These are phyloP conservation scores for Melangyna quadrimaculata DNA, from an alignment of 2,888 invertebrate species.

Conservation along the genomic window DNA sequence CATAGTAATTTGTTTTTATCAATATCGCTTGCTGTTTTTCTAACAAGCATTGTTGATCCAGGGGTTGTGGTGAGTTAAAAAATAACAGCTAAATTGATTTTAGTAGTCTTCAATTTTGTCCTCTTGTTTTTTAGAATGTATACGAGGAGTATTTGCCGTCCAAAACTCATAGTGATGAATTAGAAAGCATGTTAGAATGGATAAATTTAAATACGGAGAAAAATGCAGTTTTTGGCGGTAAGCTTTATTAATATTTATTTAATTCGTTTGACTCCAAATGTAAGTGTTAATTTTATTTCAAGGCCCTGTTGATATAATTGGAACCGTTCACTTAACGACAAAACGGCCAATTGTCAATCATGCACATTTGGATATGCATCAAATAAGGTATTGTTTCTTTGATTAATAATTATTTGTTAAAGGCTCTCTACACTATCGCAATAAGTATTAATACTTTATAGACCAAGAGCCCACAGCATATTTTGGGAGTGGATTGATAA, in stretches of 20 bases:
- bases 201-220: slow-evolving; percentile 84
- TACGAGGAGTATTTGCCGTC: slow-evolving; percentile 82
- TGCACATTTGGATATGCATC: slow-evolving; percentile 92
- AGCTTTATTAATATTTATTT: not conserved
- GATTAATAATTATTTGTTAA: not conserved
- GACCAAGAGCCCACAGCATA: too few species aligned
- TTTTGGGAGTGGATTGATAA: too few species aligned
- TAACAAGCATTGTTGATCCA: slow-evolving; percentile 81
- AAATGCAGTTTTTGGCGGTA: slow-evolving; percentile 87
- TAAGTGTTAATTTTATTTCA: not conserved
- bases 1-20: slow-evolving; percentile 80
- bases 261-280: not conserved
- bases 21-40: slow-evolving; percentile 81
- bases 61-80: slow-evolving; percentile 76
- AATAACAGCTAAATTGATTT: too few species aligned
- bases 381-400: slow-evolving; percentile 84
- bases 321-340: slow-evolving; percentile 89
- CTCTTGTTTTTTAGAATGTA: slow-evolving; percentile 76
- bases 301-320: slow-evolving; percentile 93
- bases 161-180: slow-evolving; percentile 87
- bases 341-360: slow-evolving; percentile 91
- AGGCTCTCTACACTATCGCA: too few species aligned
- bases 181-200: slow-evolving; percentile 91
- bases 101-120: too few species aligned
- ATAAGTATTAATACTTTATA: too few species aligned